Evolutionary conservation across 2,113 vertebrate species (phyloP).

Genomic region (Hypanus sabinus): DNA sequence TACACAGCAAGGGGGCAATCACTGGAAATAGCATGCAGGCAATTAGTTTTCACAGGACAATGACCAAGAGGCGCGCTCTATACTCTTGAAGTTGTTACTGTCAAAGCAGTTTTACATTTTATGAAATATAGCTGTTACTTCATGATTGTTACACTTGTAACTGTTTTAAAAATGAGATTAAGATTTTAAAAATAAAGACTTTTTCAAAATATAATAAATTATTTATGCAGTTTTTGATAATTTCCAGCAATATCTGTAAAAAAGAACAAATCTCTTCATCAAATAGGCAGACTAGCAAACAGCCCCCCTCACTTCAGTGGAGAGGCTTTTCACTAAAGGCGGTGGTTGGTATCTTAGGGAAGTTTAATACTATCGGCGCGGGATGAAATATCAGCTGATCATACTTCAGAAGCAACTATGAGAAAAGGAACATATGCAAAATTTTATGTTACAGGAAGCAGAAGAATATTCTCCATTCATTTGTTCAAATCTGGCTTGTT

Average conservation of each 20-base stretch:
- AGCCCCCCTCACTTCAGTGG: too few species aligned
- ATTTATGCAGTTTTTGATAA: neutral
- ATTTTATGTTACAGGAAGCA: neutral
- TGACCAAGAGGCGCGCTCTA: neutral
- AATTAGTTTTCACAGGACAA: slow-evolving; percentile 25
- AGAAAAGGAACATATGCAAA: neutral
- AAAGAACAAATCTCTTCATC: neutral
- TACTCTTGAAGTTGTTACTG: neutral
- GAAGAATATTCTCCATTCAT: neutral
- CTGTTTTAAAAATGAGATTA: too few species aligned
- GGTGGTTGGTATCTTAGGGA: too few species aligned
- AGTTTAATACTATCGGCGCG: too few species aligned
- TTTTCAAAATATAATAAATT: neutral
- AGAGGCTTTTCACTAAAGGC: too few species aligned
- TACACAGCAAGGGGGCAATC: slow-evolving; percentile 26
- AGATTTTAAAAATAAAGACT: neutral
- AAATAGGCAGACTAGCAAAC: neutral
- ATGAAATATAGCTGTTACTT: neutral
- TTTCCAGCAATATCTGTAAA: neutral
- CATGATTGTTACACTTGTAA: too few species aligned
- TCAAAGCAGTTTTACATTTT: neutral
- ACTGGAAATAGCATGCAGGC: slow-evolving; percentile 18
- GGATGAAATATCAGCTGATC: neutral
- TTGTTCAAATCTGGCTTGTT: neutral
- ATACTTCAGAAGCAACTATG: neutral